Percentiles rank a stretch among this genome's conserved stretches.
These are phyloP conservation scores for Aphrophora alni DNA, from an alignment of 2,888 invertebrate genomes.

Conservation along the genomic window DNA sequence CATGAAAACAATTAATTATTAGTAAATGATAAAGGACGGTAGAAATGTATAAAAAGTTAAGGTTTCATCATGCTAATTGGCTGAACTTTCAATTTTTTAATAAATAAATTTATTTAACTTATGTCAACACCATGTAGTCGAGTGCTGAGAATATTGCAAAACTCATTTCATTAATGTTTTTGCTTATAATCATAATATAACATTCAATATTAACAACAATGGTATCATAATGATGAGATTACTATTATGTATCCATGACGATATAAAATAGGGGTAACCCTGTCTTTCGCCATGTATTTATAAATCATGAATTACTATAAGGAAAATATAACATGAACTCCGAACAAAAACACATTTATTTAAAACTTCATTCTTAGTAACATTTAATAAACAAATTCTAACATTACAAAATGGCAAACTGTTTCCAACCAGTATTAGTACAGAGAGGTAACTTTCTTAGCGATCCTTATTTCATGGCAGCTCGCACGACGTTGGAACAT, in stretches of 20 bases:
- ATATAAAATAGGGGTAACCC: not conserved
- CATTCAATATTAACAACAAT: not conserved
- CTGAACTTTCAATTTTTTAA: too few relatives aligned
- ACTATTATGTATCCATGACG: not conserved
- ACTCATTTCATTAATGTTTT: too few relatives aligned
- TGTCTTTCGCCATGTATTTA: not conserved
- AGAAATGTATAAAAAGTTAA: too few relatives aligned
- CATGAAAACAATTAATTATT: too few relatives aligned
- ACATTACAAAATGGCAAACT: constrained; percentile 17
- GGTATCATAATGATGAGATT: too few relatives aligned
- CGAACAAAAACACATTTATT: not conserved
- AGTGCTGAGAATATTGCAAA: too few relatives aligned
- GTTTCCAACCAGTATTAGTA: constrained; percentile 9
- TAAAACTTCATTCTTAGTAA: not conserved
- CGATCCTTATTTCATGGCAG: constrained; percentile 29
- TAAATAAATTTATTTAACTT: too few relatives aligned
- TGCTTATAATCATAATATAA: too few relatives aligned
- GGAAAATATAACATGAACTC: not conserved
- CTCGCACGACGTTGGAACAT: constrained; percentile 18
- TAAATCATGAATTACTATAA: not conserved
- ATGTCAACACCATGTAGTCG: too few relatives aligned
- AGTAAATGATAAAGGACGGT: too few relatives aligned
- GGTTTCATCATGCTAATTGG: too few relatives aligned
- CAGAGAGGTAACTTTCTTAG: constrained; percentile 31
- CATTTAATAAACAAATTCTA: not conserved